phyloP scores from a whole-genome alignment of 2,113 vertebrate genomes.

The Isurus oxyrinchus region DNA sequence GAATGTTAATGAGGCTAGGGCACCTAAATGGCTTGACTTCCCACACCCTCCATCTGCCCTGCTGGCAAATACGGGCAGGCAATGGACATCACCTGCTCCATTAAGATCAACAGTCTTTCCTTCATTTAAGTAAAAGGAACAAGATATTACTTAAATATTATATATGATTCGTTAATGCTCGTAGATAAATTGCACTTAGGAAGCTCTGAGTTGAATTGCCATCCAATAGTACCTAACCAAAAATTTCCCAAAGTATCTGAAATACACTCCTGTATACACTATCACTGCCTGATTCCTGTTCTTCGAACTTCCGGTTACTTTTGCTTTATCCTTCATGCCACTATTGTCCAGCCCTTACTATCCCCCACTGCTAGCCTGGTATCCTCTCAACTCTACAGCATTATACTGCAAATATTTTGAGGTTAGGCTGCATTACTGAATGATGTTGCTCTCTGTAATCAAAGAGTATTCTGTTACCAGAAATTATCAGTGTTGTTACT shows the following conservation, averaged over 20 bases:
- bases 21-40: neutral
- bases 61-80: neutral
- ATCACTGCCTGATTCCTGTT: neutral
- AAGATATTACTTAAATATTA: neutral
- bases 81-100: neutral
- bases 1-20: neutral
- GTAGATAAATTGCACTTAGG: neutral
- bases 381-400: neutral
- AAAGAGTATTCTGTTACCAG: neutral
- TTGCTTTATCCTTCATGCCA: neutral
- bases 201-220: neutral
- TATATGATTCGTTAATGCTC: neutral
- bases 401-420: neutral
- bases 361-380: neutral
- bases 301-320: neutral
- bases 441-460: slow-evolving; percentile 7
- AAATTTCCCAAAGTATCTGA: neutral
- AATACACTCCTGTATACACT: neutral
- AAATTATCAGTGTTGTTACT: neutral
- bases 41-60: no score
- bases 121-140: neutral
- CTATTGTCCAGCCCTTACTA: neutral
- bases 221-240: neutral
- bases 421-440: neutral
- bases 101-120: neutral